Evolutionary conservation across 53 echinoderm and acorn worm genomes (phyloP), one percentile per base, ranked within the genome.

Genomic region (Patiria pectinifera): DNA sequence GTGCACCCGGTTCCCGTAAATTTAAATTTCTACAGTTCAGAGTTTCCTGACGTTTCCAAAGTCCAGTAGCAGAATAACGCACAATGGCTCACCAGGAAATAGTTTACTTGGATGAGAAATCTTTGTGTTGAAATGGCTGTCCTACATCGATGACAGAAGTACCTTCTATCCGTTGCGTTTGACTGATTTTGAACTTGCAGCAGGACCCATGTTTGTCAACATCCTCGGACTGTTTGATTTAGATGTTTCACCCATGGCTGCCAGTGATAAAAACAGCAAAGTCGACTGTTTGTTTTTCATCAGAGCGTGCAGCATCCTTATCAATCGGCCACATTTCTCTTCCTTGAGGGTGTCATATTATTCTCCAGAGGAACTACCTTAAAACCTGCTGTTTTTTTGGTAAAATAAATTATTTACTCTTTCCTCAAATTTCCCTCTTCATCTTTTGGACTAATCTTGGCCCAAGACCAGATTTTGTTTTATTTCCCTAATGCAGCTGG

Each of bases 261-360:
- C 23, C 62, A 45, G 10, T 69, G 80, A 89, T 89, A 66, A 89
- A 80, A 80, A 89, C 80, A 63, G 19, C 62, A 24, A 60, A 66
- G 6, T 23, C 11, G 26, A 21, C 3, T 21, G 78, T 60, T 80
- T 89, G 69, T 78, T 84, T 84, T 84, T 4, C 84, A 84, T 45
- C 84, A 16, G 43, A 22, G 35, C 66, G 25, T 82, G 62, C 44
- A 62, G 66, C 45, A 14, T 44, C 69, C 84, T 63, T 84, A 84
- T 84, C 84, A 84, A 66, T 35, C 7, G 66, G 25, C 62, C 84
- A 84, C 84, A 44, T 66, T 84, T 62, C 66, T 84, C 77, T 87
- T 76, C 87, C 87, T 87, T 59, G 77, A 59, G 43, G 76, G 87
- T 87, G 87, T 87, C 87, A 26, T n/a, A 60, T 87, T 87, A 87